These are phyloP conservation scores for Ceraclea dissimilis DNA, from an alignment of 2,888 invertebrate species.

Conservation along the genomic window DNA sequence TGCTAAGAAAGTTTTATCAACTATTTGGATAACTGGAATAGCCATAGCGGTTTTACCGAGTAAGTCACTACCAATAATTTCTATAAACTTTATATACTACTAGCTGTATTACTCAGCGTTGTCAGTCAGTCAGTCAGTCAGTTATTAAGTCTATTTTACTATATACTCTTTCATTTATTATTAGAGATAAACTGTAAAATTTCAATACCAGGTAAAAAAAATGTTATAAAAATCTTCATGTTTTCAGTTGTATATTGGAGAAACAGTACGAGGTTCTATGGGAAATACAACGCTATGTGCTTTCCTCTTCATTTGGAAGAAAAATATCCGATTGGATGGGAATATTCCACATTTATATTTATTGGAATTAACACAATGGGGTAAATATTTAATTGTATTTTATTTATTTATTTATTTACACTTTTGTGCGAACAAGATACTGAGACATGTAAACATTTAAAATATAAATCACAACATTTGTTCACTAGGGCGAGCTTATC, in stretches of 20 bases:
- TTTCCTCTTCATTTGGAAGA: slow-evolving; percentile 64
- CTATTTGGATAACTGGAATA: slow-evolving; percentile 55
- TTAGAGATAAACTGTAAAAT: no score
- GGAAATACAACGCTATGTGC: slow-evolving; percentile 57
- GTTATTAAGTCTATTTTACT: no score
- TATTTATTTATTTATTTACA: no score
- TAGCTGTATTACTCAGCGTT: no score
- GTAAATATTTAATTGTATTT: slow-evolving; percentile 30
- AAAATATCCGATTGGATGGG: slow-evolving; percentile 59
- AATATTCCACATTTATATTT: slow-evolving; percentile 64
- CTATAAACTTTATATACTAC: no score
- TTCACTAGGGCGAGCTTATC: no score
- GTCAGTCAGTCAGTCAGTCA: no score
- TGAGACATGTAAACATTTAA: no score
- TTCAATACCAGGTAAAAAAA: not conserved
- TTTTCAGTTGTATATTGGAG: slow-evolving; percentile 49
- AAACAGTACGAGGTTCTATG: slow-evolving; percentile 55
- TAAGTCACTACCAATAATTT: slow-evolving; percentile 27
- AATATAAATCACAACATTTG: no score
- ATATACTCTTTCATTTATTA: no score
- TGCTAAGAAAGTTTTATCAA: slow-evolving; percentile 43
- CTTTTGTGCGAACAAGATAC: no score
- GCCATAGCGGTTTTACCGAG: slow-evolving; percentile 57
- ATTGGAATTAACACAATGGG: slow-evolving; percentile 56
- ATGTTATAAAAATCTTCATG: not conserved